These are phyloP conservation scores for Chrysogorgia sp. DNA, from an alignment of 92 coral and sea anemone species.

Conservation along the genomic window DNA sequence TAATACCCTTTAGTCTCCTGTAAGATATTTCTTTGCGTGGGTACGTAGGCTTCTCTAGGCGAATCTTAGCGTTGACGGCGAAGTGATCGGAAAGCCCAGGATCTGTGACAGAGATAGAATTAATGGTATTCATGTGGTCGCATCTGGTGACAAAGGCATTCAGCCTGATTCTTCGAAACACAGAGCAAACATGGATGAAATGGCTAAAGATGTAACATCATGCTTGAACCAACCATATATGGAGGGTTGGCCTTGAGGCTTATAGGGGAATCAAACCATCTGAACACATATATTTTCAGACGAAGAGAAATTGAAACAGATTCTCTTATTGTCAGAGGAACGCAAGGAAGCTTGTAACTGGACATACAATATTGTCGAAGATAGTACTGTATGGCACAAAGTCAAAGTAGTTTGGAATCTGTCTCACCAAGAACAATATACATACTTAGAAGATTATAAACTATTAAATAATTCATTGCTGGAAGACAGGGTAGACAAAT, in stretches of 20 bases:
- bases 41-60: too few species aligned
- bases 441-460: constrained; percentile 19
- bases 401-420: constrained; percentile 22
- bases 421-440: not conserved
- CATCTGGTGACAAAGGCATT: not conserved
- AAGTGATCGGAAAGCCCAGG: too few species aligned
- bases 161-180: constrained; percentile 31
- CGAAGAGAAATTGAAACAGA: constrained; percentile 11
- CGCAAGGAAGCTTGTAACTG: not conserved
- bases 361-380: not conserved
- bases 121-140: not conserved
- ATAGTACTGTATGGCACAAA: constrained; percentile 16
- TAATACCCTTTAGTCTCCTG: too few species aligned
- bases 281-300: constrained; percentile 8
- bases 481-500: constrained; percentile 1
- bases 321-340: constrained; percentile 21
- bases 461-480: not conserved
- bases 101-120: not conserved
- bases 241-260: constrained; percentile 16
- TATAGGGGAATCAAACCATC: constrained; percentile 28
- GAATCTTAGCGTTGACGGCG: too few species aligned
- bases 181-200: constrained; percentile 7
- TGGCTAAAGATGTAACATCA: constrained; percentile 28
- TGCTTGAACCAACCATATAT: constrained; percentile 22
- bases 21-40: too few species aligned